phyloP scores from a whole-genome alignment of 2,113 vertebrate species.

The Gadus chalcogrammus region DNA sequence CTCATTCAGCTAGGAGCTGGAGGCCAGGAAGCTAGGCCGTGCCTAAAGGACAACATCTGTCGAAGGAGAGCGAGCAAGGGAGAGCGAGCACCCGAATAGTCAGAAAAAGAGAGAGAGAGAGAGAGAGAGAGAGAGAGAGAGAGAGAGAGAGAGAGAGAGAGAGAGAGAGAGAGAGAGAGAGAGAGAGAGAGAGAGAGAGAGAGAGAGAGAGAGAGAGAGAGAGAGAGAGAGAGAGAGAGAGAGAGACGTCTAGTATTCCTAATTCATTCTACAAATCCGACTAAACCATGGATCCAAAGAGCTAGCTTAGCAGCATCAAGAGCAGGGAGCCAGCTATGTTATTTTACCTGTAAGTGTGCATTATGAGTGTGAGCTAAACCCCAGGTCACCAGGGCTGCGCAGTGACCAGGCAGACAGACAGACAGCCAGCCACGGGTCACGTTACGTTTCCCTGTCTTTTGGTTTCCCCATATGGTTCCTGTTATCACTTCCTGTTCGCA shows the following conservation, averaged over 20 bases:
- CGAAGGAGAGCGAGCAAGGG: slow-evolving; percentile 18
- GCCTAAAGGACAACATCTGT: slow-evolving; percentile 74
- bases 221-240: slow-evolving; percentile 8
- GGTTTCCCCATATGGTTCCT: slow-evolving; percentile 47
- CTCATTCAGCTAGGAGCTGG: slow-evolving; percentile 68
- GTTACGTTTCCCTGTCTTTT: slow-evolving; percentile 19
- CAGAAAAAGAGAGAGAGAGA: background rate
- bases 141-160: background rate
- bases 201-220: slow-evolving; percentile 16
- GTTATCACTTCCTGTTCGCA: slow-evolving; percentile 20
- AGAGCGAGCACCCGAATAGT: background rate
- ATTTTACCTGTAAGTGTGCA: no score
- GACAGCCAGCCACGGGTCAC: slow-evolving; percentile 34
- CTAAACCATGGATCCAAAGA: background rate
- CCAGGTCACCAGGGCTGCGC: slow-evolving; percentile 9
- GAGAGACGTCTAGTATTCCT: slow-evolving; percentile 25
- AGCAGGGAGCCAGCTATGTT: no score
- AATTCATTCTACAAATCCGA: slow-evolving; percentile 22
- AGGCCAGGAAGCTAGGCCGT: slow-evolving; percentile 70
- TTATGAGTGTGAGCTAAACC: background rate
- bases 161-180: slow-evolving; percentile 10
- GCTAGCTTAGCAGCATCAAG: no score
- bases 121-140: slow-evolving; percentile 2
- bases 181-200: background rate
- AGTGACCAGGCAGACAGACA: slow-evolving; percentile 14